These are phyloP conservation scores for Tromatobia lineatoria DNA, from an alignment of 2,888 invertebrate genomes.

Conservation along the genomic window DNA sequence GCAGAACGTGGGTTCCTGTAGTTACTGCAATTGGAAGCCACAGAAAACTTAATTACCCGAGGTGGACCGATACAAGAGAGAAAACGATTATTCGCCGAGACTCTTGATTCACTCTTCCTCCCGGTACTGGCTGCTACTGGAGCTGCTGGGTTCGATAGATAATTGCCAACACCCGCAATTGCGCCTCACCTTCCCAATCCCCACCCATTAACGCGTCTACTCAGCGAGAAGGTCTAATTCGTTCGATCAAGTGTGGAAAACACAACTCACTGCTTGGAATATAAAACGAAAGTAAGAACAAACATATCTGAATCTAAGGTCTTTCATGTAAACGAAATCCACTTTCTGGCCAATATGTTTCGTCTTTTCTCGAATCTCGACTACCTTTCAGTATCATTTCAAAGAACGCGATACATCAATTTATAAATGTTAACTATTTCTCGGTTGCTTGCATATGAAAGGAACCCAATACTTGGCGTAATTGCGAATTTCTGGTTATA, in stretches of 20 bases:
- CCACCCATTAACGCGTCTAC: conserved; percentile 10
- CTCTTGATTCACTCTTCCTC: conserved; percentile 41
- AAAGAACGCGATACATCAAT: no score
- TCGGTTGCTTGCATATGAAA: no score
- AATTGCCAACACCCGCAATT: conserved; percentile 47
- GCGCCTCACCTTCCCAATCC: not conserved
- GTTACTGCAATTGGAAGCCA: conserved; percentile 78
- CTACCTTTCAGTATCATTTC: no score
- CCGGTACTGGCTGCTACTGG: conserved; percentile 1
- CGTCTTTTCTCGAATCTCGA: no score
- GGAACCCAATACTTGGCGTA: no score
- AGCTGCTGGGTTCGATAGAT: conserved; percentile 25
- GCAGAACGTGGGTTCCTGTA: conserved; percentile 48
- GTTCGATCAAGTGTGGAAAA: conserved; percentile 23
- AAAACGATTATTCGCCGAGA: conserved; percentile 74
- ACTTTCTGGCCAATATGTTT: no score
- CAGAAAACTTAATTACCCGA: conserved; percentile 79
- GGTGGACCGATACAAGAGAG: conserved; percentile 73
- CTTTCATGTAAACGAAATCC: no score
- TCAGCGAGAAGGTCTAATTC: conserved; percentile 25
- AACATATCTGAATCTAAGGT: no score
- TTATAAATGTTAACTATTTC: no score
- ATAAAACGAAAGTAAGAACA: no score
- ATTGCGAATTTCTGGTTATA: no score
- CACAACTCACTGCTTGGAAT: not conserved